These are phyloP conservation scores for Melanchra persicariae DNA, from an alignment of 2,888 invertebrate genomes.

Conservation along the genomic window DNA sequence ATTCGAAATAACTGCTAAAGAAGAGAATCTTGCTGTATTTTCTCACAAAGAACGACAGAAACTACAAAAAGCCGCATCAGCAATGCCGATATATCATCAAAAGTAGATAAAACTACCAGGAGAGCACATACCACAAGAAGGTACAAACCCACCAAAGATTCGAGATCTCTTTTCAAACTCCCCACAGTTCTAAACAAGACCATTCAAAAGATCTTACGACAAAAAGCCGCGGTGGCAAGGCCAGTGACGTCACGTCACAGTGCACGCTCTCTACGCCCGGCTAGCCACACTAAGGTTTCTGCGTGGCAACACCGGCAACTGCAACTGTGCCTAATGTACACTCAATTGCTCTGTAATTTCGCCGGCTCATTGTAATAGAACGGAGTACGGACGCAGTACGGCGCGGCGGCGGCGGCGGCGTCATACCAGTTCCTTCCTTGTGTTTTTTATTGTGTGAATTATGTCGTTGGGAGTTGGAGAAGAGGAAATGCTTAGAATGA, in stretches of 20 bases:
- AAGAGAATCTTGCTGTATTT: background rate
- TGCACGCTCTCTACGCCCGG: conserved; percentile 56
- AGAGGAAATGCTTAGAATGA: too few relatives aligned
- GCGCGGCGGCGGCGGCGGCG: conserved; percentile 9
- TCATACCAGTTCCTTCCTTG: conserved; percentile 22
- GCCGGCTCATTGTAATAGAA: conserved; percentile 56
- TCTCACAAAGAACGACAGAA: background rate
- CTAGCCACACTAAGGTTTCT: conserved; percentile 54
- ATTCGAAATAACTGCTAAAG: background rate
- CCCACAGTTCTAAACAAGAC: conserved; percentile 17
- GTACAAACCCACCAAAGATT: background rate
- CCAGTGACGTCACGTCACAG: conserved; percentile 60
- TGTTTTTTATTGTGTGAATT: background rate
- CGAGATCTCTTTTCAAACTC: conserved; percentile 13
- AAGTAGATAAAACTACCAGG: background rate
- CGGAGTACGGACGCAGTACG: conserved; percentile 13
- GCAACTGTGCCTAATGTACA: conserved; percentile 56
- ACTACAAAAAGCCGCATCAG: too few relatives aligned
- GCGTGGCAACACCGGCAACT: conserved; percentile 41
- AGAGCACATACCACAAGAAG: background rate
- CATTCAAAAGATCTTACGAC: conserved; percentile 43
- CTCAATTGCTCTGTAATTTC: conserved; percentile 58
- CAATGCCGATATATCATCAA: too few relatives aligned
- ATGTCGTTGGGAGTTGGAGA: too few relatives aligned
- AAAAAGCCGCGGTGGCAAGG: conserved; percentile 53